Conservation (phyloP, 2,888 invertebrate species). For the Caenorhabditis zanzibari region DNA sequence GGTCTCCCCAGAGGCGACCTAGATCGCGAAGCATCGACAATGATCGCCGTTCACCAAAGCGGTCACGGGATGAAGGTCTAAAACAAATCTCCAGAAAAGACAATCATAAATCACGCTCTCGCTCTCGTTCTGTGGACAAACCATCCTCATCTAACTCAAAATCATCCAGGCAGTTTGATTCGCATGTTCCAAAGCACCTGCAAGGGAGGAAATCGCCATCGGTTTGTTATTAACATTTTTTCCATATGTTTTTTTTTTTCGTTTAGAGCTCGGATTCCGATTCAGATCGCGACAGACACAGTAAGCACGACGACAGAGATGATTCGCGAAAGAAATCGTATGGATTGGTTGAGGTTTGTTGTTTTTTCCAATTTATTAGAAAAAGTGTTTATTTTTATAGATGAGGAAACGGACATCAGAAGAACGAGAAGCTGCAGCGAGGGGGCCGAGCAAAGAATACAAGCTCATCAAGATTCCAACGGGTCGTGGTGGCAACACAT, state of each 20-base stretch:
- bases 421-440: slow-evolving; percentile 40
- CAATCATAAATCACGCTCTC: too few relatives aligned
- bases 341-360: slow-evolving; percentile 60
- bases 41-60: slow-evolving; percentile 8
- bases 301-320: slow-evolving; percentile 26
- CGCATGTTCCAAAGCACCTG: slow-evolving; percentile 58
- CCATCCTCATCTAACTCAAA: slow-evolving; percentile 9
- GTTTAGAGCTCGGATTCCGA: slow-evolving; percentile 29
- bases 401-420: slow-evolving; percentile 53
- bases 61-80: background rate
- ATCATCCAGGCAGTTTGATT: slow-evolving; percentile 35
- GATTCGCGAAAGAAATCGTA: slow-evolving; percentile 39
- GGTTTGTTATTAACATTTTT: background rate
- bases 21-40: slow-evolving; percentile 7
- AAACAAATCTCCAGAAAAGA: too few relatives aligned
- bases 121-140: slow-evolving; percentile 23
- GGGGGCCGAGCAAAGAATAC: slow-evolving; percentile 47
- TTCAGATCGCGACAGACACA: background rate
- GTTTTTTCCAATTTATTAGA: background rate
- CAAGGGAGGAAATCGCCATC: background rate
- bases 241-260: background rate
- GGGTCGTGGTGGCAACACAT: slow-evolving; percentile 34
- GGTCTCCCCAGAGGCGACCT: slow-evolving; percentile 2
- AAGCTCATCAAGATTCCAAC: slow-evolving; percentile 60
- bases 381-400: too few relatives aligned